Evolutionary conservation across 2,888 invertebrate genomes (phyloP).

Genomic region (Pecten maximus): DNA sequence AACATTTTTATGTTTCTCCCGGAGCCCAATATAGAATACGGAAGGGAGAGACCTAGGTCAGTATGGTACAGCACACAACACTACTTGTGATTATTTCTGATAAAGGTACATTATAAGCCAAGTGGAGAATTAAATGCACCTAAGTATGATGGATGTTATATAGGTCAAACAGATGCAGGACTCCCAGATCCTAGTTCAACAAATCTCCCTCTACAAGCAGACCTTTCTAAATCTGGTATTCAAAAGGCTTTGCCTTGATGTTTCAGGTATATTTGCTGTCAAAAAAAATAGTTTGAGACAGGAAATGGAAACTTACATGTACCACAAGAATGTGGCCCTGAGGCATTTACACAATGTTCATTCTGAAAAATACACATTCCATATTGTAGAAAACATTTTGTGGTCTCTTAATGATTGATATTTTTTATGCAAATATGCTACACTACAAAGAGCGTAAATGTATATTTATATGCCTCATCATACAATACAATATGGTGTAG

Average conservation of each 20-base stretch:
- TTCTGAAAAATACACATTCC: conserved; percentile 9
- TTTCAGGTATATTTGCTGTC: neutral
- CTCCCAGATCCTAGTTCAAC: neutral
- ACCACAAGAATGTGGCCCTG: neutral
- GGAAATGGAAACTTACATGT: conserved; percentile 4
- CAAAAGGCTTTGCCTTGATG: neutral
- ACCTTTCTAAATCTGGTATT: conserved; percentile 5
- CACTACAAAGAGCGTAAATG: neutral
- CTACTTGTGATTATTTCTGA: neutral
- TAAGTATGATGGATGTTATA: neutral
- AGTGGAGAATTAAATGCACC: neutral
- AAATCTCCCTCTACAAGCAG: neutral
- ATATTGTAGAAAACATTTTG: neutral
- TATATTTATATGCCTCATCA: neutral
- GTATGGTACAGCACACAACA: neutral
- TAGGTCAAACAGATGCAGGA: neutral
- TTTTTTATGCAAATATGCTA: conserved; percentile 1
- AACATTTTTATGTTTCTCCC: neutral
- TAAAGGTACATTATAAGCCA: neutral
- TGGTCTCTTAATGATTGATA: neutral
- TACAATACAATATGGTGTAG: neutral
- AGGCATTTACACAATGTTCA: neutral
- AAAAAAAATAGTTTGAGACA: conserved; percentile 20
- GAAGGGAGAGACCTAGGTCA: conserved; percentile 16
- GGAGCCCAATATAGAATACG: neutral